These are phyloP conservation scores for Frieseomelitta varia DNA, from an alignment of 1,140 invertebrate species.

Conservation along the genomic window DNA sequence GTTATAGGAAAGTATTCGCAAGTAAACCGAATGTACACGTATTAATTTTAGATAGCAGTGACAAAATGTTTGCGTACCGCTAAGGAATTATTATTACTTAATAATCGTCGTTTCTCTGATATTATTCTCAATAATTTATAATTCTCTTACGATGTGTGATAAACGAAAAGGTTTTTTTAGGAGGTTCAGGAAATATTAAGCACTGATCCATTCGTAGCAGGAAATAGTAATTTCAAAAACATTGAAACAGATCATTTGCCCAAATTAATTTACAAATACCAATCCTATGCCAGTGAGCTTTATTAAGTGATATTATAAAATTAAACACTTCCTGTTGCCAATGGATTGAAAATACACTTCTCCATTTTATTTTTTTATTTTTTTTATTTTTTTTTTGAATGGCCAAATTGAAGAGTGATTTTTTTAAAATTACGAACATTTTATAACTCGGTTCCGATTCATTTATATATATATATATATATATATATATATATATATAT, in stretches of 20 bases:
- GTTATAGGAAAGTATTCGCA: neutral
- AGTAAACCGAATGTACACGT: neutral
- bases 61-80: neutral
- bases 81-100: neutral
- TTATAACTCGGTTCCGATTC: conserved; percentile 1
- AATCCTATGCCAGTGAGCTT: neutral
- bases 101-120: conserved; percentile 6
- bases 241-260: neutral
- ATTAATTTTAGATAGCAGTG: conserved; percentile 2
- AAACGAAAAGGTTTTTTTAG: neutral
- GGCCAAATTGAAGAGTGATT: neutral
- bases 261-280: neutral
- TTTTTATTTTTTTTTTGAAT: neutral
- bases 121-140: neutral
- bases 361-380: neutral
- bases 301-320: neutral
- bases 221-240: neutral
- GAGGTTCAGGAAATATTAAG: conserved; percentile 1
- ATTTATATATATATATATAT: neutral
- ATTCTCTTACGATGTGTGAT: conserved; percentile 2
- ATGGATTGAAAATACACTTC: neutral
- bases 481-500: too few relatives aligned
- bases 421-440: neutral
- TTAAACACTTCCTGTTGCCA: conserved; percentile 10
- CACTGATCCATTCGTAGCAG: conserved; percentile 6